Percentiles rank a stretch among this genome's conserved stretches.
phyloP scores from a whole-genome alignment of 2,888 invertebrate genomes.

The Myathropa florea region DNA sequence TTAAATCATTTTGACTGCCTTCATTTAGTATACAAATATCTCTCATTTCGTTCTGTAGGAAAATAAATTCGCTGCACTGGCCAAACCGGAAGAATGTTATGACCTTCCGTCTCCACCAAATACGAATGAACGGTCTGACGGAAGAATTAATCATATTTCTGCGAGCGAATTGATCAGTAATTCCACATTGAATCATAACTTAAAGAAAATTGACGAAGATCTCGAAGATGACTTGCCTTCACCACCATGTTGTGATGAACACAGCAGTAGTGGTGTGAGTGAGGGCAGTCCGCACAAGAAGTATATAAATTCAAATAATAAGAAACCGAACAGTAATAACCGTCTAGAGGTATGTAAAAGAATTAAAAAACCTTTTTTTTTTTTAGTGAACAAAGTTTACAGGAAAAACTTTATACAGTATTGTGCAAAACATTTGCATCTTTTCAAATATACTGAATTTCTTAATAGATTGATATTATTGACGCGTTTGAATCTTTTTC shows the following conservation, averaged over 20 bases:
- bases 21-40: too few relatives aligned
- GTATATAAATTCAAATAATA: slow-evolving; percentile 40
- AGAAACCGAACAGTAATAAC: slow-evolving; percentile 30
- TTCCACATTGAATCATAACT: slow-evolving; percentile 54
- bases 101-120: slow-evolving; percentile 46
- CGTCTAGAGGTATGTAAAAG: slow-evolving; percentile 47
- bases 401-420: too few relatives aligned
- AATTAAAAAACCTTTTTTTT: too few relatives aligned
- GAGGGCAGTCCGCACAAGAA: slow-evolving; percentile 59
- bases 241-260: slow-evolving; percentile 45
- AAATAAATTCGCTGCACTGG: slow-evolving; percentile 59
- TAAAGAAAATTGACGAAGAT: slow-evolving; percentile 63
- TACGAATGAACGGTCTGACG: slow-evolving; percentile 30
- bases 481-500: too few relatives aligned
- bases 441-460: too few relatives aligned
- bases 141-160: slow-evolving; percentile 34
- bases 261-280: slow-evolving; percentile 29
- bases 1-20: background rate
- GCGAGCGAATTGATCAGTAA: slow-evolving; percentile 44
- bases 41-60: slow-evolving; percentile 49
- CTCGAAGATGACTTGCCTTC: slow-evolving; percentile 60
- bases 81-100: slow-evolving; percentile 40
- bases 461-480: too few relatives aligned
- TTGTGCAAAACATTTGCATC: too few relatives aligned
- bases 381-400: too few relatives aligned